phyloP scores from a whole-genome alignment of 2,888 invertebrate species.

The Rhimphoctona megacephalus region DNA sequence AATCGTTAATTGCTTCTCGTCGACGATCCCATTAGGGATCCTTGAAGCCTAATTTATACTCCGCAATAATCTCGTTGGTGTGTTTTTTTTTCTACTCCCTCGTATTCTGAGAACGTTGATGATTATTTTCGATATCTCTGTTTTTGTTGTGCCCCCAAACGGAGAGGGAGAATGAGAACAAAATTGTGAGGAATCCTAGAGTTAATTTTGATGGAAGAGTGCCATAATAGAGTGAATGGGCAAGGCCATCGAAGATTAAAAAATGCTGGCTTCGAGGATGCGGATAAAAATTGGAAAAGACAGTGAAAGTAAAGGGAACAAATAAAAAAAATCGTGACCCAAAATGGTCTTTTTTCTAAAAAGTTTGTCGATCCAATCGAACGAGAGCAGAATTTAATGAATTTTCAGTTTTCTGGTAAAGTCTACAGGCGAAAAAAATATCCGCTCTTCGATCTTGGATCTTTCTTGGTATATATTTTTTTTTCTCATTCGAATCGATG shows the following conservation, averaged over 20 bases:
- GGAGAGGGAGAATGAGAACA: slow-evolving; percentile 15
- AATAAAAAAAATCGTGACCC: slow-evolving; percentile 70
- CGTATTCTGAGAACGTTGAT: slow-evolving; percentile 52
- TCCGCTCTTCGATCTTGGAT: slow-evolving; percentile 11
- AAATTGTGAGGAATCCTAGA: slow-evolving; percentile 44
- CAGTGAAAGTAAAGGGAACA: slow-evolving; percentile 7
- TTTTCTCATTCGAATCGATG: slow-evolving; percentile 5
- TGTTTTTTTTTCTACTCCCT: slow-evolving; percentile 22
- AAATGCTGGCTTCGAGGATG: slow-evolving; percentile 12
- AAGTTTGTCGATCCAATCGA: slow-evolving; percentile 60
- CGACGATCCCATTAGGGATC: slow-evolving; percentile 50
- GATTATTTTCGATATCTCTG: slow-evolving; percentile 50
- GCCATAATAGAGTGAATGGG: slow-evolving; percentile 55
- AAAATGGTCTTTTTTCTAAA: slow-evolving; percentile 75
- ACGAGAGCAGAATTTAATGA: too few species aligned
- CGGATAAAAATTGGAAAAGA: slow-evolving; percentile 55
- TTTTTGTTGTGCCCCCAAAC: slow-evolving; percentile 7
- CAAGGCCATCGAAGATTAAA: slow-evolving; percentile 41
- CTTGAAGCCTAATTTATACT: slow-evolving; percentile 58
- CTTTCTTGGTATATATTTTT: too few species aligned
- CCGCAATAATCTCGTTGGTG: slow-evolving; percentile 34
- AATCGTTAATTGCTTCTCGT: slow-evolving; percentile 52
- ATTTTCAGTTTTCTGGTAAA: too few species aligned
- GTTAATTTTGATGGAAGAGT: slow-evolving; percentile 45
- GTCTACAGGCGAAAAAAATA: not conserved